phyloP scores from a whole-genome alignment of 1,140 invertebrate species.

The Spodoptera frugiperda region DNA sequence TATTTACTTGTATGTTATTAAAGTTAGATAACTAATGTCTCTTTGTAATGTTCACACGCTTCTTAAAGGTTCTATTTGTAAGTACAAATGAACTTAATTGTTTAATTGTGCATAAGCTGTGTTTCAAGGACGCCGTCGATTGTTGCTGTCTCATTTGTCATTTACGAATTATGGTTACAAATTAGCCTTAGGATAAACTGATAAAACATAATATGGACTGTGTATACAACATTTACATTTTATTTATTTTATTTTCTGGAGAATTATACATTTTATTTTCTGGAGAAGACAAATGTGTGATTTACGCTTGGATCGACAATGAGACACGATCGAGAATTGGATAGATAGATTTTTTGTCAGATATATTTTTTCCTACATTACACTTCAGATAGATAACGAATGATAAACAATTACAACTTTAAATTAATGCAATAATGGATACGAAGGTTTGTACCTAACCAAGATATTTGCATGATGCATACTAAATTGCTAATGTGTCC shows the following conservation, averaged over 20 bases:
- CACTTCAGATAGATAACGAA: no score
- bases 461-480: constrained; percentile 18
- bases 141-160: no score
- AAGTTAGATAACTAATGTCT: constrained; percentile 2
- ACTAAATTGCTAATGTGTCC: constrained; percentile 27
- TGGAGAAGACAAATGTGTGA: not conserved
- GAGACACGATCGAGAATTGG: no score
- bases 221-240: no score
- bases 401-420: no score
- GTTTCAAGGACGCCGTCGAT: no score
- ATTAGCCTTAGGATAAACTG: no score
- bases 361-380: no score
- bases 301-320: no score
- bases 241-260: not conserved
- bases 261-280: not conserved
- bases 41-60: constrained; percentile 1
- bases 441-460: not conserved
- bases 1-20: constrained; percentile 6
- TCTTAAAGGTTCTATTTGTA: not conserved
- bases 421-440: not conserved
- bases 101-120: not conserved
- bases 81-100: not conserved
- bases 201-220: no score
- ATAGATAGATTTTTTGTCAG: no score
- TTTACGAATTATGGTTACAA: no score